Conservation (phyloP, 2,113 vertebrate genomes). For the Leucosticte australis region DNA sequence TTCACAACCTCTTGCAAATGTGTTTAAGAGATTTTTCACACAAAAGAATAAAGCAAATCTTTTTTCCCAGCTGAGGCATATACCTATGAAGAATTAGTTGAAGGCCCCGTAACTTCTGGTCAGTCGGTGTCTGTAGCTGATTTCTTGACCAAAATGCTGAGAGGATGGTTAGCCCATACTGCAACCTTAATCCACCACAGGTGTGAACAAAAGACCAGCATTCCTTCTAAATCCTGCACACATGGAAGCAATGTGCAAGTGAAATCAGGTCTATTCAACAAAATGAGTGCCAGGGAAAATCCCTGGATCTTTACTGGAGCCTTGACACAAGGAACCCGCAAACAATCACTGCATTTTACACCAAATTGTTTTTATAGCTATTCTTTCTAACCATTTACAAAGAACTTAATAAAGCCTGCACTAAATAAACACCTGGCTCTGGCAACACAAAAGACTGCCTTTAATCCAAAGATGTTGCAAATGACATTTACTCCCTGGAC, state of each 20-base stretch:
- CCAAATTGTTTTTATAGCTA: neutral
- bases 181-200: neutral
- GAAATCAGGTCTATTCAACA: neutral
- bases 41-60: neutral
- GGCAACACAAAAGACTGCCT: neutral
- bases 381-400: neutral
- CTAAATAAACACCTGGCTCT: neutral
- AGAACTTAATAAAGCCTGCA: neutral
- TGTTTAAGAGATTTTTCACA: neutral
- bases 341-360: neutral
- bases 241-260: neutral
- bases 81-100: neutral
- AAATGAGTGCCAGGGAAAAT: neutral
- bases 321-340: neutral
- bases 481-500: neutral
- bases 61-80: neutral
- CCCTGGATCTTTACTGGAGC: neutral
- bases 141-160: neutral
- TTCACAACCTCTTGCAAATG: neutral
- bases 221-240: neutral
- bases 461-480: neutral
- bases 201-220: neutral
- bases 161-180: neutral
- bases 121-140: neutral
- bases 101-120: neutral